phyloP scores from a whole-genome alignment of 2,797 vertebrate species.

The Sebastes baramenuke region DNA sequence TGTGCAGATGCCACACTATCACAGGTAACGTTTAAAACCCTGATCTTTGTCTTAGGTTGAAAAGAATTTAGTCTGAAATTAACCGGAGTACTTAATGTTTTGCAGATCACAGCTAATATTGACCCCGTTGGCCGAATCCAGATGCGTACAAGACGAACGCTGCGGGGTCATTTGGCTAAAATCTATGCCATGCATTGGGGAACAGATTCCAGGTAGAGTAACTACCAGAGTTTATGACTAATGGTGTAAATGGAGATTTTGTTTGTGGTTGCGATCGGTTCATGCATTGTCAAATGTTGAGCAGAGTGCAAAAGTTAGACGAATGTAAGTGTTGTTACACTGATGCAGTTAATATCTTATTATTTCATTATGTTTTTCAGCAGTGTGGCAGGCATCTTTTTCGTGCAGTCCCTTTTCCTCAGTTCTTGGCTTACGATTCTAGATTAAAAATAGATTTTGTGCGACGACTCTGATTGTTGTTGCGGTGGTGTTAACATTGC shows the following conservation, averaged over 20 bases:
- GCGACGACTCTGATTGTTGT: neutral
- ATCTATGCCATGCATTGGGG: slow-evolving; percentile 99
- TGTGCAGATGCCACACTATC: slow-evolving; percentile 98
- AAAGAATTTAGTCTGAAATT: slow-evolving; percentile 5
- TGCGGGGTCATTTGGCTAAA: slow-evolving; percentile 98
- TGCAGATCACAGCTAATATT: slow-evolving; percentile 97
- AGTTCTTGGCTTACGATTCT: neutral
- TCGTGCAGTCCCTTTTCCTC: neutral
- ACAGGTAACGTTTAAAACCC: slow-evolving; percentile 84
- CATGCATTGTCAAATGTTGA: neutral
- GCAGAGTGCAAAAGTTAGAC: neutral
- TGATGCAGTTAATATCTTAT: neutral
- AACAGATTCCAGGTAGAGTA: slow-evolving; percentile 94
- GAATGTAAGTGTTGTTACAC: neutral
- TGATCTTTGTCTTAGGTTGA: neutral
- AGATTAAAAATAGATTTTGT: slow-evolving; percentile 21
- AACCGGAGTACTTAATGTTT: slow-evolving; percentile 8
- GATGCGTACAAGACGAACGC: slow-evolving; percentile 98
- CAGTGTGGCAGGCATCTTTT: neutral
- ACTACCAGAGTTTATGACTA: neutral
- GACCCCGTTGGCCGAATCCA: slow-evolving; percentile 99
- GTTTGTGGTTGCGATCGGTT: neutral
- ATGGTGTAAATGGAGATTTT: neutral
- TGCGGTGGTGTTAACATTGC: neutral
- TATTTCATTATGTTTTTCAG: neutral